A percentile compares a stretch with the other conserved stretches of the same genome.
These are phyloP conservation scores for Globodera ellingtonae DNA, from an alignment of 1,140 invertebrate species.

Conservation along the genomic window DNA sequence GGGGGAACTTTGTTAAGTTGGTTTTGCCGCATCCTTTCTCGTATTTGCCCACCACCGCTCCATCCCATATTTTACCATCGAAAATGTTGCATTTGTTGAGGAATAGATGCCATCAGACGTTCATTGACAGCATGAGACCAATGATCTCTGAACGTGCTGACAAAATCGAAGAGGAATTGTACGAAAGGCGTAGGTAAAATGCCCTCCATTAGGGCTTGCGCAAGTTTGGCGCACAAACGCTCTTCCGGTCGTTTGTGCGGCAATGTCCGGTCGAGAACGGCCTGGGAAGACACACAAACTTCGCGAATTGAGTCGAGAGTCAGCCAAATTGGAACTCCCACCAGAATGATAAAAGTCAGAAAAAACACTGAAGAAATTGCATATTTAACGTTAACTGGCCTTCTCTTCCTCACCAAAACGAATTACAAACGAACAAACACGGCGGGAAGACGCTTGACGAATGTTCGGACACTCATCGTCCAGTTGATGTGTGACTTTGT, in stretches of 20 bases:
- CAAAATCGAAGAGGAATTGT: conserved; percentile 11
- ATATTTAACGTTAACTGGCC: not conserved
- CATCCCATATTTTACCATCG: not conserved
- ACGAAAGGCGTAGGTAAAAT: not conserved
- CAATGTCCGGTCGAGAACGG: not conserved
- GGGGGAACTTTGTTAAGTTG: too few species aligned
- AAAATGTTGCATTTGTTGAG: not conserved
- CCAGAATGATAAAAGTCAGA: not conserved
- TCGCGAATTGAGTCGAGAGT: conserved; percentile 13
- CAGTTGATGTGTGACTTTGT: too few species aligned
- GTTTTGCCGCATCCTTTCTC: too few species aligned
- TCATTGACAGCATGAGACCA: conserved; percentile 3
- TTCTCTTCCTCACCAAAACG: not conserved
- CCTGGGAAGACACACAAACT: not conserved
- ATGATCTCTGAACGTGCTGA: not conserved
- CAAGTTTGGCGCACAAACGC: conserved; percentile 2
- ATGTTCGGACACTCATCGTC: too few species aligned
- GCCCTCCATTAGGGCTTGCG: not conserved
- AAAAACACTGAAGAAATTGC: not conserved
- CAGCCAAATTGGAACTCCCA: conserved; percentile 10
- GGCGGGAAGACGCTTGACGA: not conserved
- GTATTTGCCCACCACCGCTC: too few species aligned
- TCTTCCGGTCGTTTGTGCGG: not conserved
- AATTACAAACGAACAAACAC: not conserved
- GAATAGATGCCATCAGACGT: not conserved